Percentiles rank a stretch among this genome's conserved stretches.
Evolutionary conservation across 1,140 invertebrate species (phyloP).

Genomic region (Drosophila busckii): DNA sequence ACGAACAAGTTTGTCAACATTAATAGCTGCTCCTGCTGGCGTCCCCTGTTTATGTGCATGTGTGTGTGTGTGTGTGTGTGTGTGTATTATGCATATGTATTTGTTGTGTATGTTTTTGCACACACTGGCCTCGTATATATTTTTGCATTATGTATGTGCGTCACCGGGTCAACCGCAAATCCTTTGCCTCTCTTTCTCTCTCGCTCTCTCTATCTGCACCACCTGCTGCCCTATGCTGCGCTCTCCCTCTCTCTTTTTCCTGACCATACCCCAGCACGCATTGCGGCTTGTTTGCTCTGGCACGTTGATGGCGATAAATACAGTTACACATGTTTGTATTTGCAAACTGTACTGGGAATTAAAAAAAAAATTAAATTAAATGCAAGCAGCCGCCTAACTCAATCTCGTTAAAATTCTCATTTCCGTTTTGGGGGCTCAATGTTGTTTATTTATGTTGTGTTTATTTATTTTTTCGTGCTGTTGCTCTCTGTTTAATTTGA

Average conservation of each 20-base stretch:
- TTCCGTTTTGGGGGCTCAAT: conserved; percentile 34
- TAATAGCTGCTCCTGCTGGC: conserved; percentile 31
- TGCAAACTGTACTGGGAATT: too few relatives aligned
- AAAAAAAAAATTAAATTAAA: too few relatives aligned
- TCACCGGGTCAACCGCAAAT: conserved; percentile 65
- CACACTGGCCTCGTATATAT: conserved; percentile 62
- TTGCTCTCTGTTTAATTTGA: too few relatives aligned
- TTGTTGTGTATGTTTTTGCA: conserved; percentile 9
- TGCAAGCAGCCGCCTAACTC: not conserved
- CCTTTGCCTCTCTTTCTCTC: not conserved
- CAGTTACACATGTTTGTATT: conserved; percentile 60
- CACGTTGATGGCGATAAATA: conserved; percentile 68
- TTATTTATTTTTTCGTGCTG: too few relatives aligned
- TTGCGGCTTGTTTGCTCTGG: conserved; percentile 41
- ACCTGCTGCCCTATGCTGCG: not conserved
- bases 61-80: conserved; percentile 9
- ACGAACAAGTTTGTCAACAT: conserved; percentile 42
- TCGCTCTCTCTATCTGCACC: not conserved
- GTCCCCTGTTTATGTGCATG: conserved; percentile 10
- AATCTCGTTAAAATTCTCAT: conserved; percentile 63
- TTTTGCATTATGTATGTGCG: conserved; percentile 69
- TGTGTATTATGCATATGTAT: conserved; percentile 16
- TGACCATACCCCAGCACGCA: conserved; percentile 16
- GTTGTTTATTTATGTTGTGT: conserved; percentile 37
- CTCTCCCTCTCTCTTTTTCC: not conserved